phyloP scores from a whole-genome alignment of 2,888 invertebrate species.

The Achlya flavicornis region DNA sequence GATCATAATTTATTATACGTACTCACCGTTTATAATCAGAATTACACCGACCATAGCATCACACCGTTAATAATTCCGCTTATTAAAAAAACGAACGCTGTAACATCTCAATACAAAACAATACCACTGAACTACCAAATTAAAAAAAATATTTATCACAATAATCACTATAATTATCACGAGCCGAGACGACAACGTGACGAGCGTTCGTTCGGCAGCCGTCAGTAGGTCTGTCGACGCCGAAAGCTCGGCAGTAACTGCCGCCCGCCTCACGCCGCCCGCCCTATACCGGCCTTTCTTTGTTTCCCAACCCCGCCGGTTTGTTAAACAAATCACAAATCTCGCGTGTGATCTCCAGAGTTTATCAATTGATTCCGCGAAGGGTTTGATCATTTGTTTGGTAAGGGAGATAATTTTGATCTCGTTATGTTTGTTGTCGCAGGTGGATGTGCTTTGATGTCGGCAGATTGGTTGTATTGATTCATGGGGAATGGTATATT shows the following conservation, averaged over 20 bases:
- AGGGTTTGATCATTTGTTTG: constrained; percentile 27
- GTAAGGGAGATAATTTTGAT: constrained; percentile 16
- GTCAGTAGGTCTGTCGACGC: constrained; percentile 47
- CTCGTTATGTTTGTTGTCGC: constrained; percentile 10
- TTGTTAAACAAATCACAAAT: constrained; percentile 77
- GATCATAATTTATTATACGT: neutral
- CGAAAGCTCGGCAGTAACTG: constrained; percentile 70
- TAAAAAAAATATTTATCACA: constrained; percentile 7
- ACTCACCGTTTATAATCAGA: neutral
- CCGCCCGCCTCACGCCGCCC: constrained; percentile 69
- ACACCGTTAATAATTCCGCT: neutral
- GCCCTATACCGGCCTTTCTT: constrained; percentile 74
- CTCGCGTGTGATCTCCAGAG: constrained; percentile 61
- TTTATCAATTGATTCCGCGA: constrained; percentile 64
- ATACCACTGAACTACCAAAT: neutral
- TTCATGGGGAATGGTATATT: neutral
- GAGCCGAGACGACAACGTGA: constrained; percentile 52
- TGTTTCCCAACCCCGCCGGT: constrained; percentile 74
- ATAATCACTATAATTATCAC: constrained; percentile 21
- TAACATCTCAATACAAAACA: constrained; percentile 45
- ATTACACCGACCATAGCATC: neutral
- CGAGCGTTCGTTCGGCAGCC: constrained; percentile 33
- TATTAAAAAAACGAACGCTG: constrained; percentile 29
- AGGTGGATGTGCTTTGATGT: neutral
- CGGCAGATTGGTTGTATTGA: neutral